Evolutionary conservation across 1,140 invertebrate genomes (phyloP).

Genomic region (Drosophila kepulauana): DNA sequence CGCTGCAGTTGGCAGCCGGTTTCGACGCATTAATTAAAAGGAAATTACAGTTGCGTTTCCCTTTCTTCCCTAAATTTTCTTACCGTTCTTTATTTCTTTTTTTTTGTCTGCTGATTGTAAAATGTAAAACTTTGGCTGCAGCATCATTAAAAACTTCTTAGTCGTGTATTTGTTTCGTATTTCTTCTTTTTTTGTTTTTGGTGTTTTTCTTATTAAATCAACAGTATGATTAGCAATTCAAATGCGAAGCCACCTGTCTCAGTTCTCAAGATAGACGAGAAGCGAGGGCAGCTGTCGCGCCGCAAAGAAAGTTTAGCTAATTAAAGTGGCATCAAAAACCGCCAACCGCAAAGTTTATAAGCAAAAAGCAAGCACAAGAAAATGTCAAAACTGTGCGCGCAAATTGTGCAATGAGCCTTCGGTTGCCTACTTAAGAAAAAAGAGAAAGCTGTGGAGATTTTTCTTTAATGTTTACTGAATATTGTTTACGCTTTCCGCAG

Average conservation of each 20-base stretch:
- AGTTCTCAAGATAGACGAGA: conserved; percentile 45
- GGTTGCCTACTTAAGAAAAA: not conserved
- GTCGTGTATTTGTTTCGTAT: conserved; percentile 15
- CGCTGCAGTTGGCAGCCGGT: conserved; percentile 40
- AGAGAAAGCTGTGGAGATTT: not conserved
- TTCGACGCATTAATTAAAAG: conserved; percentile 75
- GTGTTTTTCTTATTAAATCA: conserved; percentile 59
- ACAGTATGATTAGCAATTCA: conserved; percentile 79
- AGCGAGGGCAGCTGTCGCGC: conserved; percentile 26
- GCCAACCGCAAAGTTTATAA: conserved; percentile 42
- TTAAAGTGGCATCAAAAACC: conserved; percentile 70
- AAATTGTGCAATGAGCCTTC: conserved; percentile 28
- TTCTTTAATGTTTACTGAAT: not conserved
- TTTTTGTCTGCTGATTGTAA: conserved; percentile 3
- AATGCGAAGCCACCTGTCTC: conserved; percentile 62
- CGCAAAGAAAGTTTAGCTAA: conserved; percentile 61
- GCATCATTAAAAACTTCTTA: conserved; percentile 82
- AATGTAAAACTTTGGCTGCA: conserved; percentile 58
- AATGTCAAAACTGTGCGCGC: conserved; percentile 22
- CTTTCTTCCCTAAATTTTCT: conserved; percentile 11
- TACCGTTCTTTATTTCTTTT: not conserved
- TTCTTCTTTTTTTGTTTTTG: conserved; percentile 13
- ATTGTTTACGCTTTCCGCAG: not conserved
- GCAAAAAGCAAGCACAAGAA: conserved; percentile 24
- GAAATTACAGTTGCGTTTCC: conserved; percentile 64